Percentiles rank a stretch among this genome's conserved stretches.
phyloP scores from a whole-genome alignment of 2,888 invertebrate species.

The Diadegma fenestrale region DNA sequence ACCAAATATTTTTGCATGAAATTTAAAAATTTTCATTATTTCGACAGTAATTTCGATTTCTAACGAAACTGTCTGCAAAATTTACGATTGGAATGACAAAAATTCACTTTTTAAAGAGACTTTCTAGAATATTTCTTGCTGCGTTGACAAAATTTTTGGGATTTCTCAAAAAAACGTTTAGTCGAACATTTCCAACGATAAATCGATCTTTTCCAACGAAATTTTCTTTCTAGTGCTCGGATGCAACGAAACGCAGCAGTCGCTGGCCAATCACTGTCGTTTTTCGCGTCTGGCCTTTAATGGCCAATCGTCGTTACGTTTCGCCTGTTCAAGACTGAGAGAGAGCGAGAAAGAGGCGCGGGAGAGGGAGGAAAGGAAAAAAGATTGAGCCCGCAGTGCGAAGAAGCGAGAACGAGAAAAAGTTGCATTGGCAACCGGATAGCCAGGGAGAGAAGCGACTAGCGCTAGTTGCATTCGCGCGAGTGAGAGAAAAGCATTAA shows the following conservation, averaged over 20 bases:
- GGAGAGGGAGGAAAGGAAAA: conserved; percentile 13
- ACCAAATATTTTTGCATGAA: no score
- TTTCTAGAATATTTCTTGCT: no score
- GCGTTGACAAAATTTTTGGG: no score
- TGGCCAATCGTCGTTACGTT: conserved; percentile 34
- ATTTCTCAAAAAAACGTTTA: no score
- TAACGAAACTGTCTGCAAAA: no score
- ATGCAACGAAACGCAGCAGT: conserved; percentile 5
- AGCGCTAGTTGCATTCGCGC: conserved; percentile 26
- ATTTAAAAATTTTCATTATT: no score
- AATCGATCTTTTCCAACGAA: no score
- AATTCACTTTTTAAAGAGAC: no score
- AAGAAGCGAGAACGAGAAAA: conserved; percentile 38
- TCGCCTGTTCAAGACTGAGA: neutral
- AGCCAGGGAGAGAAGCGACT: conserved; percentile 44
- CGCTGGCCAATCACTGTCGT: conserved; percentile 23
- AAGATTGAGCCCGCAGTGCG: conserved; percentile 19
- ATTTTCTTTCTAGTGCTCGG: no score
- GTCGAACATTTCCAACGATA: no score
- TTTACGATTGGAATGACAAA: no score
- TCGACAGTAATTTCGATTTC: no score
- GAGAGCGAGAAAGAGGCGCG: conserved; percentile 27
- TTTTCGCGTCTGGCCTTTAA: neutral
- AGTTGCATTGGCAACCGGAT: conserved; percentile 47
- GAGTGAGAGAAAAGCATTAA: conserved; percentile 55